Conservation (phyloP, 2,113 vertebrate species). For the Aptenodytes patagonicus region DNA sequence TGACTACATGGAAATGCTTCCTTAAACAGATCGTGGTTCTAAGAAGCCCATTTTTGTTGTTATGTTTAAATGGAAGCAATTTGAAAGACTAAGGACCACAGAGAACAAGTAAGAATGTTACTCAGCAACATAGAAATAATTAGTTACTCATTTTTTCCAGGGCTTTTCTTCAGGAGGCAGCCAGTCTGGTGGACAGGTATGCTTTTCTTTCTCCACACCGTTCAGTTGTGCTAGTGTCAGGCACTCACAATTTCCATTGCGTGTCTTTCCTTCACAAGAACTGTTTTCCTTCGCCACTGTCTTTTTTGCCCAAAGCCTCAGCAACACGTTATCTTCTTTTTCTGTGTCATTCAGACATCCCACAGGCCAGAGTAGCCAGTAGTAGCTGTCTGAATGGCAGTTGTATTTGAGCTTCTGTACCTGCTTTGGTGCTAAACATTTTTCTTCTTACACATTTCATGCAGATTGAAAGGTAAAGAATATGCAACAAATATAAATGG, state of each 20-base stretch:
- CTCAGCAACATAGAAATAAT: no score
- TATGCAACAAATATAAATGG: not conserved
- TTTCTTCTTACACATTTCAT: not conserved
- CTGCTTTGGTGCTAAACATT: not conserved
- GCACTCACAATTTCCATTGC: not conserved
- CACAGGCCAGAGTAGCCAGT: rapidly evolving
- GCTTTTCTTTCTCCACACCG: not conserved
- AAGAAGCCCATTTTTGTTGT: no score
- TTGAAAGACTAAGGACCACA: no score
- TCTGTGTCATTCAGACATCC: not conserved
- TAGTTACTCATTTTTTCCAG: no score
- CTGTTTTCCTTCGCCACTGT: not conserved
- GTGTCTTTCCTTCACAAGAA: not conserved
- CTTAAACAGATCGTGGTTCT: no score
- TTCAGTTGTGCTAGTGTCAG: not conserved
- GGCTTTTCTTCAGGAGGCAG: constrained; percentile 32
- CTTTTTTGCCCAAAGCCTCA: not conserved
- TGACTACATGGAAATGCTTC: no score
- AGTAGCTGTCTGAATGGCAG: not conserved
- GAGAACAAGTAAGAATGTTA: no score
- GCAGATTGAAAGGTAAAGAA: not conserved
- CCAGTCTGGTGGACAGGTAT: constrained; percentile 42
- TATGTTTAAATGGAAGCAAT: no score
- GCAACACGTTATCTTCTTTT: not conserved
- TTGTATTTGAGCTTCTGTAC: not conserved